Evolutionary conservation across 2,888 invertebrate genomes (phyloP), one percentile per base, ranked within the genome.

Genomic region (Metalampra italica): DNA sequence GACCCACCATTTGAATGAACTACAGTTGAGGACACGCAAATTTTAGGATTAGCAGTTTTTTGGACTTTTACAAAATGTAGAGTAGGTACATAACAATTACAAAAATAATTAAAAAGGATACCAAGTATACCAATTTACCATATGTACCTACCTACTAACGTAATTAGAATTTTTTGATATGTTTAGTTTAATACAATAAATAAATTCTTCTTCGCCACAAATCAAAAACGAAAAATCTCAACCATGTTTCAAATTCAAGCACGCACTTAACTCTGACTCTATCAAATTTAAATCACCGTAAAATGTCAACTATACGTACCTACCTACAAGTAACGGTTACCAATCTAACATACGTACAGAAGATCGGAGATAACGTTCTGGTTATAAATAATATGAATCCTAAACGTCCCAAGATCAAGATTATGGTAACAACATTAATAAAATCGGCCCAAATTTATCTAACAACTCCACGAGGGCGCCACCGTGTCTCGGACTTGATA

Each of bases 311-410:
- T 45, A 34, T 15, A 22, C 22, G 13, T 45, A 36, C 46, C 14
- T 15, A 22, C 22, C 9, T 45, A 36, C 46, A 34, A 46, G 40
- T 66, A 64, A 69, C 66, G 62, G 68, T 65, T 64, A 64, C 69
- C 66, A 68, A 66, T 64, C 64, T 72, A 71, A 74, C 67, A 54
- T 63, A 65, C 62, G 55, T 63, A 65, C 62, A 66, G 62, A 54
- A 70, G 76, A 77, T 77, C 50, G 43, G 41, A 74, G 82, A 83
- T 82, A 82, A 79, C 59, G 55, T 54, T 55, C 51, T 54, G 60
- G 77, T 72, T 77, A 82, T 89, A 89, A 89, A 89, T 88, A 89
- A 89, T 89, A 88, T 78, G 77, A 74, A 66, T 75, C 75, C 67
- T 85, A 84, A 85, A 84, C 64, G 84, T 84, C 82, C 54, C 55